Percentiles rank a stretch among this genome's conserved stretches.
phyloP scores from a whole-genome alignment of 30 jellyfish, hydroid and myxozoan genomes.

The Aurelia sp. region DNA sequence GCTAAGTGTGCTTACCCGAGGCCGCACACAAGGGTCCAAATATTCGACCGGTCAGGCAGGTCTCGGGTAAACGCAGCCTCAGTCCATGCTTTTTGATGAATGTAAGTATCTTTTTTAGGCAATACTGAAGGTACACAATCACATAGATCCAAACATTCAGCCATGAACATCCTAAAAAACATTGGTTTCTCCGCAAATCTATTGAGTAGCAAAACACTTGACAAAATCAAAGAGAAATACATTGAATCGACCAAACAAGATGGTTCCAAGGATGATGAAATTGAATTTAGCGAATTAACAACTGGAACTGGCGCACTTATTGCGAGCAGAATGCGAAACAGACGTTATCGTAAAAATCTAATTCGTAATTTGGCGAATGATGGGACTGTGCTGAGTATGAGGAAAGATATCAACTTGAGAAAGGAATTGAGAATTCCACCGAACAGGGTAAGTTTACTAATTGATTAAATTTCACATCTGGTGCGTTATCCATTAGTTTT shows the following conservation, averaged over 20 bases:
- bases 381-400: conserved; percentile 76
- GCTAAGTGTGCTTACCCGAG: too few relatives aligned
- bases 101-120: neutral
- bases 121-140: conserved; percentile 32
- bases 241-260: conserved; percentile 20
- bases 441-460: conserved; percentile 61
- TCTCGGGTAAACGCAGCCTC: too few relatives aligned
- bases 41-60: too few relatives aligned
- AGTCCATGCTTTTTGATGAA: too few relatives aligned
- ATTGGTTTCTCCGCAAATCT: conserved; percentile 89
- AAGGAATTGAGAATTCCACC: conserved; percentile 86
- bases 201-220: conserved; percentile 48
- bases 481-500: too few relatives aligned
- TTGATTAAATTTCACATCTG: too few relatives aligned
- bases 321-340: conserved; percentile 54
- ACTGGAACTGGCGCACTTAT: conserved; percentile 90
- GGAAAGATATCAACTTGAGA: conserved; percentile 79
- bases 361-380: conserved; percentile 17
- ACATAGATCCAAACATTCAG: conserved; percentile 65
- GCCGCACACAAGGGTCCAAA: too few relatives aligned
- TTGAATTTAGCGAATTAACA: conserved; percentile 43
- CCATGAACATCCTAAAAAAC: conserved; percentile 66
- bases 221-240: conserved; percentile 53
- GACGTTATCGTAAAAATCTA: conserved; percentile 58
- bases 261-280: conserved; percentile 6